Conservation (phyloP, 2,888 invertebrate species). For the Craniophora ligustri region DNA sequence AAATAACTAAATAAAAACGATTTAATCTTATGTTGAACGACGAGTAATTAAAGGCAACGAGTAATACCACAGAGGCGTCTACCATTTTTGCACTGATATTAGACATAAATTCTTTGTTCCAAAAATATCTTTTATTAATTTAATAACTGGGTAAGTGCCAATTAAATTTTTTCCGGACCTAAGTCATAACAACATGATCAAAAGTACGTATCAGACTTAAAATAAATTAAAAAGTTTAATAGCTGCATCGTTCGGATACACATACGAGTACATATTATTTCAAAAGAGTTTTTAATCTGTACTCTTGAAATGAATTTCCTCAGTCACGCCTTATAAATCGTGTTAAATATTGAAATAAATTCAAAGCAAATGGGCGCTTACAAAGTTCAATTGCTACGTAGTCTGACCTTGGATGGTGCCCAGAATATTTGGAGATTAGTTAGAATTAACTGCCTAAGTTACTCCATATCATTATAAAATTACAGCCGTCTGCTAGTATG, state of each 20-base stretch:
- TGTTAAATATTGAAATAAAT: constrained; percentile 72
- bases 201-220: constrained; percentile 6
- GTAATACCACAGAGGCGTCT: constrained; percentile 20
- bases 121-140: constrained; percentile 32
- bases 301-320: constrained; percentile 52
- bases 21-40: constrained; percentile 25
- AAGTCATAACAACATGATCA: constrained; percentile 31
- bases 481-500: constrained; percentile 57
- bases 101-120: constrained; percentile 28
- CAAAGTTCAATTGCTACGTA: constrained; percentile 61
- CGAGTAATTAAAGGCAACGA: constrained; percentile 34
- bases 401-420: constrained; percentile 67
- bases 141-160: constrained; percentile 32
- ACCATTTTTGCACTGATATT: constrained; percentile 21
- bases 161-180: constrained; percentile 43
- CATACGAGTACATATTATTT: constrained; percentile 38
- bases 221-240: constrained; percentile 37
- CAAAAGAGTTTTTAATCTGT: constrained; percentile 53
- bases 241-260: constrained; percentile 47
- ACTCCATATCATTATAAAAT: constrained; percentile 45
- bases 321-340: constrained; percentile 79
- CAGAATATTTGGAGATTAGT: constrained; percentile 59
- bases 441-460: constrained; percentile 53
- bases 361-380: constrained; percentile 57
- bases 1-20: too few species aligned